Evolutionary conservation across 2,888 invertebrate genomes (phyloP).

Genomic region (Drosophila antonietae): DNA sequence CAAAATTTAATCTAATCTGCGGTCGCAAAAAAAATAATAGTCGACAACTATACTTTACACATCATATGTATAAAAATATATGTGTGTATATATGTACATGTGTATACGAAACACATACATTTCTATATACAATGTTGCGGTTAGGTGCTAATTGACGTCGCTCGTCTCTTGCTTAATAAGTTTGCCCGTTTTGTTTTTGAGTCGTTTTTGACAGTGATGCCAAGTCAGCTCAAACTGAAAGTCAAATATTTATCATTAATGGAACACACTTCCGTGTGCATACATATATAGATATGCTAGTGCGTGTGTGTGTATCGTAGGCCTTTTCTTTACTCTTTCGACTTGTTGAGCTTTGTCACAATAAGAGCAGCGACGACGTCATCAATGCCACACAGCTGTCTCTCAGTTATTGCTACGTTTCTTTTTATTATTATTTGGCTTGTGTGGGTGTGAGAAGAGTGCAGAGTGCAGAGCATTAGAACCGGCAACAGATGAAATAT

Average conservation of each 20-base stretch:
- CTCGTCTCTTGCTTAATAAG: constrained; percentile 40
- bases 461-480: constrained; percentile 41
- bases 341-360: constrained; percentile 60
- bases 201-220: constrained; percentile 46
- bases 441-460: constrained; percentile 48
- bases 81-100: constrained; percentile 1
- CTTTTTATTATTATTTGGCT: constrained; percentile 1
- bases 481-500: constrained; percentile 75
- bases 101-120: constrained; percentile 3
- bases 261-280: constrained; percentile 58
- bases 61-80: background rate
- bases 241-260: constrained; percentile 52
- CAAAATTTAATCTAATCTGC: constrained; percentile 75
- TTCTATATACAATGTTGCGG: constrained; percentile 44
- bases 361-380: constrained; percentile 50
- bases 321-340: constrained; percentile 36
- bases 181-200: constrained; percentile 41
- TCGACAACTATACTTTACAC: constrained; percentile 36
- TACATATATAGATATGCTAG: constrained; percentile 30
- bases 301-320: constrained; percentile 9
- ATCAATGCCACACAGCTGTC: constrained; percentile 31
- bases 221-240: constrained; percentile 51
- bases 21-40: constrained; percentile 51
- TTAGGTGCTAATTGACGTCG: constrained; percentile 70
- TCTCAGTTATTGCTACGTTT: constrained; percentile 10